Conservation (phyloP, 92 coral and sea anemone genomes). For the Heteractis magnifica region DNA sequence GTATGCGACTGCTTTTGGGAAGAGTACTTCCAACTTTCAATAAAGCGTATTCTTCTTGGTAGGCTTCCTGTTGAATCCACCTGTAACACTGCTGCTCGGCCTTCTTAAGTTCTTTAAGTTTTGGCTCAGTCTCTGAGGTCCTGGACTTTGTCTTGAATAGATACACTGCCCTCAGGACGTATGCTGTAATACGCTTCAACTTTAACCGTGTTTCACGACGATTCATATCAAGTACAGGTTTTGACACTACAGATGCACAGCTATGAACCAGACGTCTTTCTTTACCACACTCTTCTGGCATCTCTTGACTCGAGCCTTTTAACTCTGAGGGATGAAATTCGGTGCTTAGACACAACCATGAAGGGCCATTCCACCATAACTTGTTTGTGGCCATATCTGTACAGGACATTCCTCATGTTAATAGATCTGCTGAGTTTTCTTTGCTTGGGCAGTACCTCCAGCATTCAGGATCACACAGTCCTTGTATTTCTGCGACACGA, state of each 20-base stretch:
- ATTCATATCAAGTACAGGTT: conserved; percentile 23
- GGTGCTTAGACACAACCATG: conserved; percentile 19
- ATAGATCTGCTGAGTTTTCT: conserved; percentile 14
- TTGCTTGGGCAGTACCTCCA: conserved; percentile 12
- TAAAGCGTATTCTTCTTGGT: conserved; percentile 25
- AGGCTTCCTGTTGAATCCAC: conserved; percentile 28
- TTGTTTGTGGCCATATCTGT: conserved; percentile 22
- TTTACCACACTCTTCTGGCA: conserved; percentile 21
- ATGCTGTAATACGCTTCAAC: conserved; percentile 41
- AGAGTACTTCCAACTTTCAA: background rate
- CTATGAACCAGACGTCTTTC: conserved; percentile 23
- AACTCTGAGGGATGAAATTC: conserved; percentile 15
- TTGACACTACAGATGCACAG: conserved; percentile 16
- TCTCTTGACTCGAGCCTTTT: conserved; percentile 10
- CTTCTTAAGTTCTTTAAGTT: conserved; percentile 24
- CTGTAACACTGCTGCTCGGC: conserved; percentile 39
- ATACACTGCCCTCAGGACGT: conserved; percentile 30
- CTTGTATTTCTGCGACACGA: conserved; percentile 24
- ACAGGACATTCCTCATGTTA: conserved; percentile 42
- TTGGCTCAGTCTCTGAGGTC: conserved; percentile 26
- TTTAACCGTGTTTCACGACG: conserved; percentile 37
- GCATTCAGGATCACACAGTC: conserved; percentile 6
- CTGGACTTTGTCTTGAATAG: conserved; percentile 19
- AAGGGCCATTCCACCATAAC: conserved; percentile 39
- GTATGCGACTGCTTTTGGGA: conserved; percentile 15